Base-by-base conservation (phyloP, 2,888 invertebrate species). In the Torymus aiolomorphi region DNA sequence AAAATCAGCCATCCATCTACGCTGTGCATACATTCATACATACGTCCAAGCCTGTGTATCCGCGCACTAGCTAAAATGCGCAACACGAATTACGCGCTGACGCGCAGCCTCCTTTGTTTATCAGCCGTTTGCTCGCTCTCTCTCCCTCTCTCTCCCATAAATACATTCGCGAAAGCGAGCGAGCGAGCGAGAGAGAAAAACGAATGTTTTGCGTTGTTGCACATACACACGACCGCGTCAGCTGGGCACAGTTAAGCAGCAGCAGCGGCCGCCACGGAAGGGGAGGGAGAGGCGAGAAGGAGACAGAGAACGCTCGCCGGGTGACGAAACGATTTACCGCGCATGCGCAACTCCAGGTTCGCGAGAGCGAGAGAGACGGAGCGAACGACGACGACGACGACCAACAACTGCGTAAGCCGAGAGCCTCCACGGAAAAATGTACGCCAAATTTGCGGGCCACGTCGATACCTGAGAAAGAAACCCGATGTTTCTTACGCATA, bases 21-120 rank as follows among this genome's bases (percentile, higher is more conserved):
- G n/a, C n/a, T n/a, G n/a, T n/a, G n/a, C n/a, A 31, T 31, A 31
- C 3, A 24, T 24, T 5, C 5, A 31, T 5, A 5, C 5, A 5
- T 31, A 5, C 31, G 31, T 31, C 31, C 31, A 5, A 31, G 3
- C 24, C 31, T 31, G 5, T 31, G 5, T 31, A 16, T n/a, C 5
- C 18, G 73, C 31, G 52, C 16, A 16, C 63, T 42, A n/a, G 8
- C 24, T 54, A 20, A 74, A 65, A 56, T 63, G 73, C 63, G 73
- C 72, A 72, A 62, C 72, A 52, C 63, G 62, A 24, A 24, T 24
- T n/a, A 20, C n/a, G 63, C n/a, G 42, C 42, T 8, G 14, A n/a
- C 20, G 31, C 31, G 62, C 4, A 49, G 63, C 51, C 49, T 71
- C 76, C 76, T 76, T 71, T 71, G 71, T 71, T 77, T 71, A 77